A percentile compares a stretch with the other conserved stretches of the same genome.
These are phyloP conservation scores for Mastomys coucha DNA, from an alignment of 2,113 vertebrate genomes.

Conservation along the genomic window DNA sequence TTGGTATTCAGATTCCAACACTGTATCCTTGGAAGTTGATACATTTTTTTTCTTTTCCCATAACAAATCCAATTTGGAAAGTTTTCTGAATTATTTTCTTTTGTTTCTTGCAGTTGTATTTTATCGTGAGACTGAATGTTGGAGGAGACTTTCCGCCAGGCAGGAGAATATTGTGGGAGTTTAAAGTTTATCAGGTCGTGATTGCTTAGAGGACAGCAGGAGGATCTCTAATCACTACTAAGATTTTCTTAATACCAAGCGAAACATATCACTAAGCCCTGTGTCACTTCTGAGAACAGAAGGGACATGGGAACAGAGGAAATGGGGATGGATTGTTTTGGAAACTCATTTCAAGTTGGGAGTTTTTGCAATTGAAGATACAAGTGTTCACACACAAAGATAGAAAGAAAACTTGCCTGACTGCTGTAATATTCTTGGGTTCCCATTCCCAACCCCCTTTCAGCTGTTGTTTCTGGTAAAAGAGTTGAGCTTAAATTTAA, in stretches of 20 bases:
- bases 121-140: not conserved
- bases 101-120: not conserved
- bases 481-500: not conserved
- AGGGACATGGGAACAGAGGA: not conserved
- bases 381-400: slow-evolving; percentile 15
- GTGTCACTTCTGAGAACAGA: slow-evolving; percentile 20
- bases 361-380: not conserved
- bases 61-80: slow-evolving; percentile 20
- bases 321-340: accelerated
- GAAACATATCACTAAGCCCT: not conserved
- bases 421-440: not conserved
- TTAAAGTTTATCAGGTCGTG: not conserved
- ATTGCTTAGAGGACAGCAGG: not conserved
- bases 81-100: slow-evolving; percentile 23
- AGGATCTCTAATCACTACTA: slow-evolving; percentile 14
- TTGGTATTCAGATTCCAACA: slow-evolving; percentile 44
- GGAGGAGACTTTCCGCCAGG: not conserved
- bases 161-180: not conserved
- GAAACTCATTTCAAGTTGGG: not conserved
- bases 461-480: not conserved
- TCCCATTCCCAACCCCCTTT: not conserved
- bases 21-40: slow-evolving; percentile 5
- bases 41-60: not conserved
- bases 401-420: not conserved
- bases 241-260: not conserved